These are phyloP conservation scores for Latrodectus elegans DNA, from an alignment of 2,888 invertebrate genomes.

Conservation along the genomic window DNA sequence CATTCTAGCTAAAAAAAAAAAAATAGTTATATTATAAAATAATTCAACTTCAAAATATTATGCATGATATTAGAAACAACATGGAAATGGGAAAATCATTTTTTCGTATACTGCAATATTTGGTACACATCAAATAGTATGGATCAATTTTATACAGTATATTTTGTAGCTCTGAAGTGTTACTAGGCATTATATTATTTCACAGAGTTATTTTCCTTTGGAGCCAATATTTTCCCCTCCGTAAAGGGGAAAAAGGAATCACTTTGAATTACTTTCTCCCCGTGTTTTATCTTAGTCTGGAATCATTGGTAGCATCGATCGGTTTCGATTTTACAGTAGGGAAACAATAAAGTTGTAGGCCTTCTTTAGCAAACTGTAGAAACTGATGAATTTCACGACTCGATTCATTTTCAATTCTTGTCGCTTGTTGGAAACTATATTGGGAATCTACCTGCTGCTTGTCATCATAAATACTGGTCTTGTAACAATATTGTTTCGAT, in stretches of 20 bases:
- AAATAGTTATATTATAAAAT: too few relatives aligned
- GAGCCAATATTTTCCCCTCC: constrained; percentile 48
- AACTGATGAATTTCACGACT: constrained; percentile 1
- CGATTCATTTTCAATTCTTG: constrained; percentile 20
- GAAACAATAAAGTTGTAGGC: constrained; percentile 49
- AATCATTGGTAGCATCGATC: constrained; percentile 59
- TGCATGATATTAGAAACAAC: background rate
- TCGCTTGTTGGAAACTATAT: constrained; percentile 8
- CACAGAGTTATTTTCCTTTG: constrained; percentile 46
- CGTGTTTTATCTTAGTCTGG: constrained; percentile 51
- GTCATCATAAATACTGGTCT: too few relatives aligned
- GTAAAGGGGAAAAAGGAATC: constrained; percentile 41
- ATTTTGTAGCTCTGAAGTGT: constrained; percentile 22
- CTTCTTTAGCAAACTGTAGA: constrained; percentile 7
- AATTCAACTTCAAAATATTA: too few relatives aligned
- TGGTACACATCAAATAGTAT: constrained; percentile 34
- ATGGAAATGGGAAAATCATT: constrained; percentile 20
- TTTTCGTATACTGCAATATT: constrained; percentile 3
- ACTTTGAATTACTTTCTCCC: constrained; percentile 54
- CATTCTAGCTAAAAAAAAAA: too few relatives aligned
- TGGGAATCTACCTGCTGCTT: background rate
- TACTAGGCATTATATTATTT: constrained; percentile 30
- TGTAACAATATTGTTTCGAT: too few relatives aligned
- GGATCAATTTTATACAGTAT: constrained; percentile 49
- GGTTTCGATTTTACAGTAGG: constrained; percentile 55